These are phyloP conservation scores for Amblyraja radiata DNA, from an alignment of 2,797 vertebrate genomes.

Conservation along the genomic window DNA sequence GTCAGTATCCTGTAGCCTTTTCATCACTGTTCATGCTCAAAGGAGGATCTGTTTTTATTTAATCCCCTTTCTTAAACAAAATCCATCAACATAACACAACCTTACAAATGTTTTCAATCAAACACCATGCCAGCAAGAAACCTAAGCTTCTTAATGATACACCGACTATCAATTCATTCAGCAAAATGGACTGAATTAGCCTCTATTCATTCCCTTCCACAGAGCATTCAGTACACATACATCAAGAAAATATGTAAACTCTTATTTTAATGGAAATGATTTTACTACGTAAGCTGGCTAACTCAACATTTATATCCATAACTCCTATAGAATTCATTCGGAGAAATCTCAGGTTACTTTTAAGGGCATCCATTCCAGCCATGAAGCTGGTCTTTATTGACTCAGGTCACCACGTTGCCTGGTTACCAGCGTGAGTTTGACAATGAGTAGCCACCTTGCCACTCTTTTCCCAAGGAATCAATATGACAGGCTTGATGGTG, in stretches of 20 bases:
- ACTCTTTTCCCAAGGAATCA: conserved; percentile 73
- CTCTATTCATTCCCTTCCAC: background rate
- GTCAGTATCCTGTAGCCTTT: background rate
- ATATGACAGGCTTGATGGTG: conserved; percentile 70
- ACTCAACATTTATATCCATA: conserved; percentile 42
- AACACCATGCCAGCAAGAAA: background rate
- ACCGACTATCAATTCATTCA: background rate
- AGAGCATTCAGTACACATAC: background rate
- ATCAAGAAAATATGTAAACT: conserved; percentile 44
- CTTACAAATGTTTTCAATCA: conserved; percentile 18
- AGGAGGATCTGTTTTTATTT: background rate
- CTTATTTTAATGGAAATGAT: conserved; percentile 42
- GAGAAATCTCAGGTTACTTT: conserved; percentile 54
- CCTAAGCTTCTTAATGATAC: background rate
- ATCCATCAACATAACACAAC: background rate
- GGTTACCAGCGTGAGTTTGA: conserved; percentile 69
- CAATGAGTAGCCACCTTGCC: conserved; percentile 65
- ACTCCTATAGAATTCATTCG: conserved; percentile 40
- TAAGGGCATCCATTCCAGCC: conserved; percentile 54
- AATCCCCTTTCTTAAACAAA: background rate
- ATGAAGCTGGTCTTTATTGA: conserved; percentile 45
- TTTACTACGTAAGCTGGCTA: background rate
- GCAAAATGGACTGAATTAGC: background rate
- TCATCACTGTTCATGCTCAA: no score
- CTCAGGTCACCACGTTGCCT: conserved; percentile 64